Conservation (phyloP, 2,888 invertebrate genomes). For the Lasiommata megera region DNA sequence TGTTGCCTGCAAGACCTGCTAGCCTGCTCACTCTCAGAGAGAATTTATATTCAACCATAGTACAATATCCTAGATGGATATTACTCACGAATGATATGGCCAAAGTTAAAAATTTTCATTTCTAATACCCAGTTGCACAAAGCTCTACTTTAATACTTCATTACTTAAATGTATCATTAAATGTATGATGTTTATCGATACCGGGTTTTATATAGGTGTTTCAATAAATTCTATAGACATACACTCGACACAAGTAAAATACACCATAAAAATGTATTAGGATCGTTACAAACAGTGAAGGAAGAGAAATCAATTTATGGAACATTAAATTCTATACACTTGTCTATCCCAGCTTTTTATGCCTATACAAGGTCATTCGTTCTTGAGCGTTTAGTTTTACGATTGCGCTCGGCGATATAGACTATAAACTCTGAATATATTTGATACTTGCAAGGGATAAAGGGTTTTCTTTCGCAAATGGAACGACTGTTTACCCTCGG, state of each 20-base stretch:
- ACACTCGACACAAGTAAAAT: too few relatives aligned
- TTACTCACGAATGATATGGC: too few relatives aligned
- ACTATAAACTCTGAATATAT: slow-evolving; percentile 28
- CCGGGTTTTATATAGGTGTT: too few relatives aligned
- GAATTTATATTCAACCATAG: too few relatives aligned
- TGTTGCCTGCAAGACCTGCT: too few relatives aligned
- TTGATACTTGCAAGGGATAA: slow-evolving; percentile 7
- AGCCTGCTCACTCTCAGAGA: too few relatives aligned
- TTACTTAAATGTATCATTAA: too few relatives aligned
- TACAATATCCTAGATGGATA: too few relatives aligned
- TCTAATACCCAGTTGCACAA: too few relatives aligned
- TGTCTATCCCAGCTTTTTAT: slow-evolving; percentile 30
- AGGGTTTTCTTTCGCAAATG: neutral
- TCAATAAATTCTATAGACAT: neutral
- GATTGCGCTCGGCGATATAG: slow-evolving; percentile 26
- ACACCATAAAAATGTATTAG: slow-evolving; percentile 4
- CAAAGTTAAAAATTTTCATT: too few relatives aligned
- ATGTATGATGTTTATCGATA: too few relatives aligned
- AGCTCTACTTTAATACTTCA: too few relatives aligned
- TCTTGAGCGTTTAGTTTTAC: slow-evolving; percentile 36
- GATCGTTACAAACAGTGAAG: neutral
- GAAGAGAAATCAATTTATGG: slow-evolving; percentile 19
- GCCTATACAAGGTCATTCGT: slow-evolving; percentile 32
- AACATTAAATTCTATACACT: slow-evolving; percentile 21
- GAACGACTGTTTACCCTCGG: neutral